Conservation (phyloP, 92 coral and sea anemone genomes). For the Epizoanthus rinbou region DNA sequence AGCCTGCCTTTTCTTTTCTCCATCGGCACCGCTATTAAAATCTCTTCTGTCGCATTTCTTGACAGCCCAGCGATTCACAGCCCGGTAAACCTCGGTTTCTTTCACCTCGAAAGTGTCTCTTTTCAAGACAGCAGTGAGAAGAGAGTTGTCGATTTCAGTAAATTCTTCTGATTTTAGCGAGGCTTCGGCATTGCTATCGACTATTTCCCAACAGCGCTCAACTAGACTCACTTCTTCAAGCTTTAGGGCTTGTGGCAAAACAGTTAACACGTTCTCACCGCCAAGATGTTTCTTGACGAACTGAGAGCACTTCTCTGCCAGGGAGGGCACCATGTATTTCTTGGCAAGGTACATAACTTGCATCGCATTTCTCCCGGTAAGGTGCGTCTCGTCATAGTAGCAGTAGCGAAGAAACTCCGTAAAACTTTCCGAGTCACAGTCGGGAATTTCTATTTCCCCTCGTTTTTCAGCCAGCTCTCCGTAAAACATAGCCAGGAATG, state of each 20-base stretch:
- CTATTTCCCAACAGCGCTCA: conserved; percentile 38
- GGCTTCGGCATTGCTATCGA: conserved; percentile 38
- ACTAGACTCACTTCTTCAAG: conserved; percentile 38
- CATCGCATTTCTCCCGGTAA: conserved; percentile 47
- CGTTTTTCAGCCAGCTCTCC: conserved; percentile 49
- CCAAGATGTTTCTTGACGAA: conserved; percentile 35
- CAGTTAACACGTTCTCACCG: conserved; percentile 50
- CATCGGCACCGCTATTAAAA: neutral
- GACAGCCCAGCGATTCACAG: conserved; percentile 45
- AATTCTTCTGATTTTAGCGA: conserved; percentile 46
- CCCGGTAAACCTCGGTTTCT: conserved; percentile 45
- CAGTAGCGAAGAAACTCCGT: conserved; percentile 47
- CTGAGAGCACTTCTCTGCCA: conserved; percentile 42
- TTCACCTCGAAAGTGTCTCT: conserved; percentile 43
- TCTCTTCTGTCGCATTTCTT: conserved; percentile 30
- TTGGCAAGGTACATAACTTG: conserved; percentile 43
- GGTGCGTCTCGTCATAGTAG: conserved; percentile 43
- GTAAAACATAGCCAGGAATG: conserved; percentile 51
- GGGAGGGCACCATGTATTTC: conserved; percentile 44
- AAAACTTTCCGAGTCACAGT: conserved; percentile 54
- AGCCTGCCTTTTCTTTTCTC: conserved; percentile 9
- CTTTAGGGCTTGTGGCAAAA: conserved; percentile 42
- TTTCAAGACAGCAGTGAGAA: conserved; percentile 36
- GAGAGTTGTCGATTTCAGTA: conserved; percentile 26
- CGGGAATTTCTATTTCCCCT: conserved; percentile 27